These are phyloP conservation scores for Spilosoma lubricipeda DNA, from an alignment of 2,888 invertebrate species.

Conservation along the genomic window DNA sequence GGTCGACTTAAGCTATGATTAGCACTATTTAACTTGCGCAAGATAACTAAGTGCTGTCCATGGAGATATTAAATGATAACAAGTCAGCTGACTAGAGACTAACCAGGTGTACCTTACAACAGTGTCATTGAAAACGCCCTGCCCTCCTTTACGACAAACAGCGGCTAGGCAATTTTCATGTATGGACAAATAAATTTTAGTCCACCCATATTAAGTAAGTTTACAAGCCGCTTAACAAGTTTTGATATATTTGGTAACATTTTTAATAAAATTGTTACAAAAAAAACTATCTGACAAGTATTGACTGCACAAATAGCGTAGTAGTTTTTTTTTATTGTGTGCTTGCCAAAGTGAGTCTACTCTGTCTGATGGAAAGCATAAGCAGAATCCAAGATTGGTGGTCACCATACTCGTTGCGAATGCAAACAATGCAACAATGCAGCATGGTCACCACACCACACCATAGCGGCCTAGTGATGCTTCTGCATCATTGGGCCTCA, in stretches of 20 bases:
- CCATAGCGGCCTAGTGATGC: too few species aligned
- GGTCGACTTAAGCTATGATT: constrained; percentile 29
- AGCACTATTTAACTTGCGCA: constrained; percentile 27
- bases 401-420: too few species aligned
- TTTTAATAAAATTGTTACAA: too few species aligned
- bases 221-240: constrained; percentile 38
- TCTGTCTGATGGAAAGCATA: too few species aligned
- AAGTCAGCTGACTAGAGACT: constrained; percentile 71
- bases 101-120: constrained; percentile 53
- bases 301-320: too few species aligned
- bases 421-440: too few species aligned
- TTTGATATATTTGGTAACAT: too few species aligned
- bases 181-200: constrained; percentile 76
- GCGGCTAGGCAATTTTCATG: constrained; percentile 70
- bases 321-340: too few species aligned
- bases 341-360: too few species aligned
- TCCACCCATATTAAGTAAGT: constrained; percentile 56
- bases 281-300: neutral
- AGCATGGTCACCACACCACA: too few species aligned
- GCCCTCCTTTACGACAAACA: constrained; percentile 67
- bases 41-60: constrained; percentile 45
- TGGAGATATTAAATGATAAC: constrained; percentile 66
- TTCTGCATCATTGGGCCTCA: too few species aligned
- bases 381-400: too few species aligned
- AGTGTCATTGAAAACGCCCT: constrained; percentile 81